These are phyloP conservation scores for Drosophila pseudoobscura DNA, from an alignment of 1,140 invertebrate species.

Conservation along the genomic window DNA sequence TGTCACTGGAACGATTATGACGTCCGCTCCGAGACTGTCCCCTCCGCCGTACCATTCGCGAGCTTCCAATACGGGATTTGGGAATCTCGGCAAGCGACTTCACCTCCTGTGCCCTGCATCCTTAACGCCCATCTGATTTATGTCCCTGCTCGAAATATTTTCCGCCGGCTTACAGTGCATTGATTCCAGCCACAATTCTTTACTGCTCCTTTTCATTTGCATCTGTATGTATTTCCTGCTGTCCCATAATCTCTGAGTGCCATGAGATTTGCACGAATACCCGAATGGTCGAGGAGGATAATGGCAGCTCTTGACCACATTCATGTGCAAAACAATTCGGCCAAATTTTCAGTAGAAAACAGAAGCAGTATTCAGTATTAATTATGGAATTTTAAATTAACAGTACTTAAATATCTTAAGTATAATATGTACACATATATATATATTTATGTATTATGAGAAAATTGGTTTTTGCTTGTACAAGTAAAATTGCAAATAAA, in stretches of 20 bases:
- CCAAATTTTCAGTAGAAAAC: background rate
- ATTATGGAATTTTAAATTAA: background rate
- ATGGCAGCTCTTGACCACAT: conserved; percentile 6
- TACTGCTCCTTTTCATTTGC: background rate
- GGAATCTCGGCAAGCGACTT: conserved; percentile 53
- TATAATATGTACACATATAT: background rate
- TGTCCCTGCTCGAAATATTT: conserved; percentile 61
- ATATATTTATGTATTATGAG: too few relatives aligned
- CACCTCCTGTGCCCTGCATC: conserved; percentile 38
- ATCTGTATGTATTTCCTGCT: too few relatives aligned
- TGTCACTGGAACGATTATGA: conserved; percentile 82
- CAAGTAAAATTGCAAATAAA: too few relatives aligned
- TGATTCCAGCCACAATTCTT: conserved; percentile 66
- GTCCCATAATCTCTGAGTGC: too few relatives aligned
- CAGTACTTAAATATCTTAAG: too few relatives aligned
- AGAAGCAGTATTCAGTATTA: background rate
- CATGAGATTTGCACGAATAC: too few relatives aligned
- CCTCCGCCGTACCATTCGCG: conserved; percentile 4
- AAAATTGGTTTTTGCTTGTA: too few relatives aligned
- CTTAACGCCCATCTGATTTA: conserved; percentile 61
- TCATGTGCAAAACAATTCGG: background rate
- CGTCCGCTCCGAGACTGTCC: conserved; percentile 51
- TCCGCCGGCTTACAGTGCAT: conserved; percentile 73
- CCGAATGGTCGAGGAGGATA: background rate
- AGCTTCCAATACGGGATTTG: conserved; percentile 20